These are phyloP conservation scores for Cairina moschata DNA, from an alignment of 2,113 vertebrate genomes.

Conservation along the genomic window DNA sequence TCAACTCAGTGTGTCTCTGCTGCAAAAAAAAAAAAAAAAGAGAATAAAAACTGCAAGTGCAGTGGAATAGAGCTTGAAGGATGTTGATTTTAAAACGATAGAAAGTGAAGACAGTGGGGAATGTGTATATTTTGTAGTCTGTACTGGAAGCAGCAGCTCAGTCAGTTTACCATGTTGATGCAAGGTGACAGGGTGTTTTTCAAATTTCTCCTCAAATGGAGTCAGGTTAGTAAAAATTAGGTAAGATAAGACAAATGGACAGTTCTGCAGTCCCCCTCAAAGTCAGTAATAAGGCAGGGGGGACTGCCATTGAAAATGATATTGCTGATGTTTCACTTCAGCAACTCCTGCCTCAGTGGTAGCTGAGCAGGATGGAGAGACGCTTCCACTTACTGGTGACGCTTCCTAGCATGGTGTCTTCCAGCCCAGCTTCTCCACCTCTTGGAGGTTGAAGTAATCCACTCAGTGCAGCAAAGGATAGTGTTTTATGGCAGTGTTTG, in stretches of 20 bases:
- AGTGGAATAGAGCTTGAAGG: background rate
- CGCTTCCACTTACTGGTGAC: background rate
- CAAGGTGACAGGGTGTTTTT: background rate
- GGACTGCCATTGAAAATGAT: background rate
- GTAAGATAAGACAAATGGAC: background rate
- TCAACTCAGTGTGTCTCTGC: background rate
- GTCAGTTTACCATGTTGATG: background rate
- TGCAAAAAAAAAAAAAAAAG: background rate
- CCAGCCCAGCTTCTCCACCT: background rate
- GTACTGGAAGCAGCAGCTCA: background rate
- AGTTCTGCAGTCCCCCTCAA: background rate
- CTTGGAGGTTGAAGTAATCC: background rate
- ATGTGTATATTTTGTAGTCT: background rate
- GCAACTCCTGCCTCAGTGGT: background rate
- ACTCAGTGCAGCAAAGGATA: background rate
- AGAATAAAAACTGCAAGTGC: background rate
- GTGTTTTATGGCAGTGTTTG: background rate
- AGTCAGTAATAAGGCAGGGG: background rate
- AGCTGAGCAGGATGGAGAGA: background rate
- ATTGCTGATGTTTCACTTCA: background rate
- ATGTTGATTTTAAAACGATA: background rate
- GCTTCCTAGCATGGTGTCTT: background rate
- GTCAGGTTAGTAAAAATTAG: background rate
- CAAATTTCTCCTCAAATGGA: background rate
- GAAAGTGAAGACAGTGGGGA: background rate